Evolutionary conservation across 1,140 invertebrate genomes (phyloP), one percentile per base, ranked within the genome.

Genomic region (fruit fly (Drosophila melanogaster)): DNA sequence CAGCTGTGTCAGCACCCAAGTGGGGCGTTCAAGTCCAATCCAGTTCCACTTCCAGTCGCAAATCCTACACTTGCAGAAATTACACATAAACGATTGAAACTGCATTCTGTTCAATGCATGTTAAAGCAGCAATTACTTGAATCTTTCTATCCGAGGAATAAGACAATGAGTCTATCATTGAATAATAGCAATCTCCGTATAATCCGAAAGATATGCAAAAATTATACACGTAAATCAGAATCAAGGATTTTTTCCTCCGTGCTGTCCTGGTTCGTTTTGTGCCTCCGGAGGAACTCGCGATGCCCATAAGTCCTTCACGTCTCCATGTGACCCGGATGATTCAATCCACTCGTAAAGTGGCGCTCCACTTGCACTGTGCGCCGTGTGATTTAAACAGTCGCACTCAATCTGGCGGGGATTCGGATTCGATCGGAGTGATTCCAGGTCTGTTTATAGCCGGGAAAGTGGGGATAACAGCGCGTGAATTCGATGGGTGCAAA

Each of bases 1-100:
- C 81, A 87, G 83, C 81, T 81, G 70, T 57, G 67, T 51, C 77
- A 67, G 49, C 35, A 43, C 26, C 71, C 62, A 38, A 58, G 54
- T 54, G 59, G 79, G 59, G 40, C 60, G 61, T 49, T 61, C 61
- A 43, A 64, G 77, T 51, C 61, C 71, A 57, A 79, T 44, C 10
- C n/a, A 40, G 1, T 14, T 19, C 17, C 40, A 8, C 26, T 33
- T 17, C 15, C 47, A 30, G 26, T 30, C 26, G 6, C 51, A 24
- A 24, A 33, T 24, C 43, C 30, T 15, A 54, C 62, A 55, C 66
- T 12, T 24, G 22, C 33, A 62, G 11, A 24, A 50, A n/a, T 30
- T n/a, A 14, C 6, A 10, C 6, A 8, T 0, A 8, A 15, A 11
- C 8, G 8, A 0, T 12, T 12, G 4, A 35, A 12, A 14, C 10